Evolutionary conservation across 2,888 invertebrate species (phyloP).

Genomic region (Pheosia tremula): DNA sequence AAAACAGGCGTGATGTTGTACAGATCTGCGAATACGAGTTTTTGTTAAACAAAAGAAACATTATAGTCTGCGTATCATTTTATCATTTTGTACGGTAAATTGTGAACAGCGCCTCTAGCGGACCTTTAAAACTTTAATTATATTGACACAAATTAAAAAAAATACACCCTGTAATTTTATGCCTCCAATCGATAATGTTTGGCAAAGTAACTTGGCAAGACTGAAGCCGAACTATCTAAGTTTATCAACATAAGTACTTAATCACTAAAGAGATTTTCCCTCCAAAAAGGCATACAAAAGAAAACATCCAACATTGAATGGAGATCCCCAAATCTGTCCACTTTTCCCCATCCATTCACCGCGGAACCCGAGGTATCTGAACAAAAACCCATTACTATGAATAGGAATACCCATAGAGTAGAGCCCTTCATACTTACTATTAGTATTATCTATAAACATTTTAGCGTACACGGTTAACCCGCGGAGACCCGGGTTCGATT

Average conservation of each 20-base stretch:
- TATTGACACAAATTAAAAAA: no score
- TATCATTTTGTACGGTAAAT: no score
- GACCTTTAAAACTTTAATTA: no score
- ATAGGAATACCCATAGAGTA: conserved; percentile 65
- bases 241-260: conserved; percentile 19
- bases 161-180: no score
- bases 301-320: conserved; percentile 40
- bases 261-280: conserved; percentile 35
- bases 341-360: conserved; percentile 59
- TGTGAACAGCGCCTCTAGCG: no score
- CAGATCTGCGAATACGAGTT: no score
- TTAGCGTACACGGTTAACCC: conserved; percentile 81
- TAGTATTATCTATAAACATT: conserved; percentile 84
- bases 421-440: conserved; percentile 54
- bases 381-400: conserved; percentile 73
- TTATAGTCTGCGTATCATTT: no score
- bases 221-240: conserved; percentile 16
- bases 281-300: conserved; percentile 43
- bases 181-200: no score
- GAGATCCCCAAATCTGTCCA: conserved; percentile 45
- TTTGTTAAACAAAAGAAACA: no score
- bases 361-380: conserved; percentile 55
- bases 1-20: no score
- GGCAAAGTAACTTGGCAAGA: conserved; percentile 15
- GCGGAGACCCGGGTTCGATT: conserved; percentile 75